Percentiles rank a stretch among this genome's conserved stretches.
These are phyloP conservation scores for Genyomyrus donnyi DNA, from an alignment of 2,113 vertebrate genomes.

Conservation along the genomic window DNA sequence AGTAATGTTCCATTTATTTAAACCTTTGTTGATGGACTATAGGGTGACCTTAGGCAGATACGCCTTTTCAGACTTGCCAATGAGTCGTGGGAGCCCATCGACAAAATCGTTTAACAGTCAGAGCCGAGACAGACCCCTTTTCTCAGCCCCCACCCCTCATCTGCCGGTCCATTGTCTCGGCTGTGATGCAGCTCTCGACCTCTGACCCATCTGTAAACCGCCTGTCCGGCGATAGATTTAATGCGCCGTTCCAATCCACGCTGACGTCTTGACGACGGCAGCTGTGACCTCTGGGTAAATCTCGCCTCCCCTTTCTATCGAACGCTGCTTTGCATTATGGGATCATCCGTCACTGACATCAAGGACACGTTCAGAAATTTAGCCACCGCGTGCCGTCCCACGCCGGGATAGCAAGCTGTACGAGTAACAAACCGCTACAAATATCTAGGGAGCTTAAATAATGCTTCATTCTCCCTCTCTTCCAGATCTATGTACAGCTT, in stretches of 20 bases:
- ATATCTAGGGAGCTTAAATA: background rate
- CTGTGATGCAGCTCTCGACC: constrained; percentile 14
- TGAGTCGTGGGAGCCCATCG: background rate
- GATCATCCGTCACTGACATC: background rate
- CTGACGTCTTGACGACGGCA: background rate
- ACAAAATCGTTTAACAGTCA: constrained; percentile 40
- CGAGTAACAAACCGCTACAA: background rate
- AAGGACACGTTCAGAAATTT: background rate
- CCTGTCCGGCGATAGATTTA: background rate
- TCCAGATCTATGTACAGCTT: background rate
- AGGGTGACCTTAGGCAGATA: background rate
- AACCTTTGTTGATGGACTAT: background rate
- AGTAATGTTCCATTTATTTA: background rate
- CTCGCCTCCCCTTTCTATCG: background rate
- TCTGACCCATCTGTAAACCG: background rate
- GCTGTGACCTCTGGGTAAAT: background rate
- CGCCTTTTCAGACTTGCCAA: background rate
- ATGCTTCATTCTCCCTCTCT: background rate
- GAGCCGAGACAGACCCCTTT: constrained; percentile 26
- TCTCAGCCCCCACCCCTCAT: constrained; percentile 35
- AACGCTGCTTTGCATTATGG: background rate
- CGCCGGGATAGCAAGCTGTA: background rate
- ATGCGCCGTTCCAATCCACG: background rate
- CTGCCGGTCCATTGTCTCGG: constrained; percentile 19
- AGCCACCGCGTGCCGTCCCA: background rate